A percentile compares a stretch with the other conserved stretches of the same genome.
Evolutionary conservation across 2,113 vertebrate species (phyloP).

Genomic region (Serilophus lunatus): DNA sequence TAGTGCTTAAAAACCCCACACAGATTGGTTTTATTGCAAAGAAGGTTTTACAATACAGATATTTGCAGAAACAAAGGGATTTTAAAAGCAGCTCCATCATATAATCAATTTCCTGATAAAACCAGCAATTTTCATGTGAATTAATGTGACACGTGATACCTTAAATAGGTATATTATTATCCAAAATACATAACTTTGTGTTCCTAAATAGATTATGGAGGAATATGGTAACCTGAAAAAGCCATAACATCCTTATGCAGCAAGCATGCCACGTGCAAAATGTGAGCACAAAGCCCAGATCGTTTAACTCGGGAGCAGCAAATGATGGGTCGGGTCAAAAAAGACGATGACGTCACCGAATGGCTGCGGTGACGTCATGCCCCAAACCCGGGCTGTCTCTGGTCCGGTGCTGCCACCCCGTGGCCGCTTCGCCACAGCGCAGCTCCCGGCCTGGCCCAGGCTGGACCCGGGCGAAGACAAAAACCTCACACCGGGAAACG

Average conservation of each 20-base stretch:
- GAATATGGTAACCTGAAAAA: not conserved
- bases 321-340: no score
- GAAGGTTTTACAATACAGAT: not conserved
- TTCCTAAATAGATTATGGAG: not conserved
- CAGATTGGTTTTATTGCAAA: not conserved
- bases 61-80: not conserved
- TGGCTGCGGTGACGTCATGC: not conserved
- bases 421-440: not conserved
- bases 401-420: constrained; percentile 10
- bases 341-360: accelerated
- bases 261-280: not conserved
- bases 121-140: not conserved
- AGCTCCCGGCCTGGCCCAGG: no score
- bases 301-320: not conserved
- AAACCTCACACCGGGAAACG: accelerated
- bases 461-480: accelerated
- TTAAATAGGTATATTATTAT: not conserved
- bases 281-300: accelerated
- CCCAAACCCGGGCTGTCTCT: not conserved
- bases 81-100: not conserved
- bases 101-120: not conserved
- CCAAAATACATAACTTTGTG: not conserved
- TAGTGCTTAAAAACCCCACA: not conserved
- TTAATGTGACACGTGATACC: no score
- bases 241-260: accelerated